phyloP scores from a whole-genome alignment of 2,888 invertebrate genomes.

The Buathra laborator region DNA sequence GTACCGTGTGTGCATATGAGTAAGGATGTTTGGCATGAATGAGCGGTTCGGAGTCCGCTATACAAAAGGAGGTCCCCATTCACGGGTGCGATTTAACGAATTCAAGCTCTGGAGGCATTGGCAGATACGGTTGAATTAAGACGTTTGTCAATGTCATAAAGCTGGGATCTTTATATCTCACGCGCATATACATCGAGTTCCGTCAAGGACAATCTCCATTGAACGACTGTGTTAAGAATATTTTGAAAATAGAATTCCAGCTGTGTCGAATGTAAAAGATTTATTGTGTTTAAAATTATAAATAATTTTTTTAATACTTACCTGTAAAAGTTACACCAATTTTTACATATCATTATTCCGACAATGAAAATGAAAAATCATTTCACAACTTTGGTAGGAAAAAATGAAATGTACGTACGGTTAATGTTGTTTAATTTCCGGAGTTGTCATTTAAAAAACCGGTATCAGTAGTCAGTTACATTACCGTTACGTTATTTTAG shows the following conservation, averaged over 20 bases:
- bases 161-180: slow-evolving; percentile 2
- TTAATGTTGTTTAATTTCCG: neutral
- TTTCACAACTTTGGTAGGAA: neutral
- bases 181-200: neutral
- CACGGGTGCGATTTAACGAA: neutral
- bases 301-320: neutral
- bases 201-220: neutral
- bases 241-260: neutral
- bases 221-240: neutral
- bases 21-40: neutral
- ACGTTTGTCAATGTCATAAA: slow-evolving; percentile 4
- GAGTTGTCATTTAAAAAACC: neutral
- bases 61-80: no score
- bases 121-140: slow-evolving; percentile 1
- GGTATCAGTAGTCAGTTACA: neutral
- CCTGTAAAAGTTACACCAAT: neutral
- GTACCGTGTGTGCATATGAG: neutral
- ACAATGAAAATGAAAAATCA: neutral
- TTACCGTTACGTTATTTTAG: neutral
- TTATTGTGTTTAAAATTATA: neutral
- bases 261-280: neutral
- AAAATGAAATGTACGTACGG: neutral
- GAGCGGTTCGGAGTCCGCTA: no score
- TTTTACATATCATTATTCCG: neutral
- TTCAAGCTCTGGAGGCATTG: slow-evolving; percentile 21